Base-by-base conservation (phyloP, 2,113 vertebrate genomes). In the Phoxinus phoxinus region DNA sequence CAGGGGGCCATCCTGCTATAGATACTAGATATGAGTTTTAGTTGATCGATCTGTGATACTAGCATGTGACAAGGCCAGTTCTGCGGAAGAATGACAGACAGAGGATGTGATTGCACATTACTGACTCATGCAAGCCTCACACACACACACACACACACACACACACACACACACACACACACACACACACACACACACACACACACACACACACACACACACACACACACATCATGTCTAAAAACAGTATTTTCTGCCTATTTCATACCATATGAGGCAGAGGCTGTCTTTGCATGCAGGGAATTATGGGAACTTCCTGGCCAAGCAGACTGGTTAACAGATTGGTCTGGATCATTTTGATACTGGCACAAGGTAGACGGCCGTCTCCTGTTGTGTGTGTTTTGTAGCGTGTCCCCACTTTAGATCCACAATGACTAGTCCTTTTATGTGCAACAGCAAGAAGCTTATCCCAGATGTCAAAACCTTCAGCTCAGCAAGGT, bases 251-350 rank as follows among this genome's bases (percentile, higher is more conserved):
- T 84, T 59, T 86, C 81, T 73, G 73, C 67, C 75, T 71, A 65
- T 83, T 81, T 53, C 58, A 85, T 83, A 87, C 75, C 83, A 78
- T 85, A 84, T 85, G 86, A 85, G 84, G 73, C 61, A 30, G 65
- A 83, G 75, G 72, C 81, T 86, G 80, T 85, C 69, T 81, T 75
- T 72, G 56, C 84, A 84, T 69, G 84, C 84, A 63, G 48, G 67
- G 84, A 87, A 75, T 79, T 51, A 71, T 86, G 77, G 61, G 78
- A 86, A 63, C 77, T 87, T 85, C 84, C 67, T 87, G 71, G 48
- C 81, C 81, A 81, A 86, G 78, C 86, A 87, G 86, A 87, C 88
- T 87, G 86, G 88, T 79, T 75, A 89, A 79, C 88, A 87, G 88
- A 89, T 86, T 86, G 86, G 75, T 82, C 74, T 78, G 63, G 63